phyloP scores from a whole-genome alignment of 2,888 invertebrate species.

The Amiota communis region DNA sequence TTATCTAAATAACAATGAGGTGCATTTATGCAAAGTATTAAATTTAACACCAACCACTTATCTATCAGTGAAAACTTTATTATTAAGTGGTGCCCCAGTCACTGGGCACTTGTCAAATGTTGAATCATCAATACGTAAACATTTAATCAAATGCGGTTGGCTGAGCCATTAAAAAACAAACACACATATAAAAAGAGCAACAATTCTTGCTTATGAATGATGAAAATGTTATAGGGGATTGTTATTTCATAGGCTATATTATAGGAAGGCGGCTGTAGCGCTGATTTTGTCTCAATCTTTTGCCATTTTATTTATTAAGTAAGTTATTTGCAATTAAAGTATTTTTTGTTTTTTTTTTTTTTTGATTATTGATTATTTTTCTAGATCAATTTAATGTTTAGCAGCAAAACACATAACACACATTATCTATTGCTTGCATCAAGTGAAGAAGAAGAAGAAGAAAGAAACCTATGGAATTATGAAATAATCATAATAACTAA shows the following conservation, averaged over 20 bases:
- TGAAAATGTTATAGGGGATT: too few species aligned
- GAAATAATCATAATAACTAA: too few species aligned
- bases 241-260: not conserved
- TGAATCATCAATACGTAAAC: slow-evolving; percentile 74
- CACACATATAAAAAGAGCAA: too few species aligned
- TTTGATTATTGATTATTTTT: too few species aligned
- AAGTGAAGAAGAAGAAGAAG: not conserved
- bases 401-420: too few species aligned
- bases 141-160: slow-evolving; percentile 73
- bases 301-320: slow-evolving; percentile 13
- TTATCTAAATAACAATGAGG: slow-evolving; percentile 80
- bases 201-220: too few species aligned
- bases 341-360: not conserved
- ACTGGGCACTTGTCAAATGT: slow-evolving; percentile 61
- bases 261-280: not conserved
- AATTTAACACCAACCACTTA: slow-evolving; percentile 90
- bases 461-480: too few species aligned
- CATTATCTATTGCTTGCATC: slow-evolving; percentile 21
- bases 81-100: slow-evolving; percentile 76
- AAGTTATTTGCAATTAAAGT: not conserved
- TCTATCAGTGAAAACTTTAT: slow-evolving; percentile 89
- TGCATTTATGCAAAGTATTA: slow-evolving; percentile 83
- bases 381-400: too few species aligned
- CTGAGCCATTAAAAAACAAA: slow-evolving; percentile 64
- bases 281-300: not conserved